Evolutionary conservation across 2,113 vertebrate species (phyloP).

Genomic region (Aspiorhynchus laticeps): DNA sequence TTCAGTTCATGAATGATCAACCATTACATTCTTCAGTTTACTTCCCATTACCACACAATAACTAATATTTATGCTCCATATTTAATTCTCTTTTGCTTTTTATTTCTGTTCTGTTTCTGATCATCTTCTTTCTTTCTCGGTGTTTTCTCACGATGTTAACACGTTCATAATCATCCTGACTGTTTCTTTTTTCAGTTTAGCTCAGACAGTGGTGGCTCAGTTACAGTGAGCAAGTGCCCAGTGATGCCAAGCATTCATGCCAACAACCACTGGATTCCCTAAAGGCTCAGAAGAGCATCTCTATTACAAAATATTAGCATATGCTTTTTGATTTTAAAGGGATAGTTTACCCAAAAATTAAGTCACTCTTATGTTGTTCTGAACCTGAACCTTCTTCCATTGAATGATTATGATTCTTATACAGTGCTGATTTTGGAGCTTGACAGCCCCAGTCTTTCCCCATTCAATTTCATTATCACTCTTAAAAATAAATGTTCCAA

Average conservation of each 20-base stretch:
- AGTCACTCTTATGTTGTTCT: neutral
- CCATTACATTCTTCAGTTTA: conserved; percentile 12
- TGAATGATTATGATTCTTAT: neutral
- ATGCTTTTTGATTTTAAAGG: neutral
- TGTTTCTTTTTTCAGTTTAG: neutral
- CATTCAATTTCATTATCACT: neutral
- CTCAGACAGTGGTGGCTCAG: neutral
- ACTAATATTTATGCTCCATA: conserved; percentile 2
- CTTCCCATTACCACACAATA: neutral
- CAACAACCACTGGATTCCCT: neutral
- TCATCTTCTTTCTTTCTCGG: conserved; percentile 47
- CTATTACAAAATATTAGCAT: conserved; percentile 11
- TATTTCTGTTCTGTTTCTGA: conserved; percentile 20
- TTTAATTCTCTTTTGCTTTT: neutral
- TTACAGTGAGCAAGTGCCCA: neutral
- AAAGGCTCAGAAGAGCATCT: neutral
- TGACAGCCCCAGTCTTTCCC: neutral
- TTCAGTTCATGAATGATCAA: conserved; percentile 6
- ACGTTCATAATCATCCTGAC: neutral
- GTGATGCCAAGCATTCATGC: neutral
- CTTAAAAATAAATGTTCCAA: neutral
- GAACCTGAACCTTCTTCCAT: neutral
- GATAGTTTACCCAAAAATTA: neutral
- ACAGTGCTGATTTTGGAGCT: neutral
- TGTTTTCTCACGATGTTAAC: neutral